Conservation (phyloP, 2,797 vertebrate species). For the Labroides dimidiatus region DNA sequence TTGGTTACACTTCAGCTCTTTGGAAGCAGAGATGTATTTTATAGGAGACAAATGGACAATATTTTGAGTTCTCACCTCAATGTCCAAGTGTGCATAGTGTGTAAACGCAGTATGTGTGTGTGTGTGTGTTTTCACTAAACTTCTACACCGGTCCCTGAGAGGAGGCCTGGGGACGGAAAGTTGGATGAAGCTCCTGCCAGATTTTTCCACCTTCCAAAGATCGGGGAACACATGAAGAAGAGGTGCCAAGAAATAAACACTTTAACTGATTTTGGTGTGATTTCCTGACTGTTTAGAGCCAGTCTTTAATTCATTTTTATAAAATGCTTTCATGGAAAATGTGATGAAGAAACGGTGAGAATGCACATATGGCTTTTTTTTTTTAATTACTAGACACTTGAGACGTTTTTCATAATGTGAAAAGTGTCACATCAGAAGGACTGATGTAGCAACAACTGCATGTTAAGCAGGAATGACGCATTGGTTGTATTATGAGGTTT, state of each 20-base stretch:
- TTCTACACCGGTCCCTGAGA: constrained; percentile 38
- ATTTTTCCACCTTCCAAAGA: constrained; percentile 50
- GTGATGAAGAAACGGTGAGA: background rate
- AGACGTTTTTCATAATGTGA: background rate
- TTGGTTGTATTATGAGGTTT: too few relatives aligned
- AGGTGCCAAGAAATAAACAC: constrained; percentile 38
- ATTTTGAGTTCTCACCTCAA: constrained; percentile 33
- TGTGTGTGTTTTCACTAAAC: constrained; percentile 51
- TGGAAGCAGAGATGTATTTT: constrained; percentile 16
- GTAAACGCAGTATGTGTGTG: constrained; percentile 7
- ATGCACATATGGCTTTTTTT: background rate
- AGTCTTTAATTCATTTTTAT: constrained; percentile 13
- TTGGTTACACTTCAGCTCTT: constrained; percentile 17
- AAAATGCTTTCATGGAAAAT: background rate
- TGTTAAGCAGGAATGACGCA: background rate
- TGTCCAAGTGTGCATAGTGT: constrained; percentile 30
- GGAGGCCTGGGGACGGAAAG: constrained; percentile 45
- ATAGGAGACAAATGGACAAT: constrained; percentile 28
- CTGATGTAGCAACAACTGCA: background rate
- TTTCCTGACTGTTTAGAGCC: constrained; percentile 23
- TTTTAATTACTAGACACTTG: background rate
- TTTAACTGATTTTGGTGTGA: constrained; percentile 3
- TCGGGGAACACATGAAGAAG: constrained; percentile 62
- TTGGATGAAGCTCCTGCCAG: constrained; percentile 53
- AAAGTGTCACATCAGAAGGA: background rate